Evolutionary conservation across 2,888 invertebrate genomes (phyloP).

Genomic region (Tridacna crocea): DNA sequence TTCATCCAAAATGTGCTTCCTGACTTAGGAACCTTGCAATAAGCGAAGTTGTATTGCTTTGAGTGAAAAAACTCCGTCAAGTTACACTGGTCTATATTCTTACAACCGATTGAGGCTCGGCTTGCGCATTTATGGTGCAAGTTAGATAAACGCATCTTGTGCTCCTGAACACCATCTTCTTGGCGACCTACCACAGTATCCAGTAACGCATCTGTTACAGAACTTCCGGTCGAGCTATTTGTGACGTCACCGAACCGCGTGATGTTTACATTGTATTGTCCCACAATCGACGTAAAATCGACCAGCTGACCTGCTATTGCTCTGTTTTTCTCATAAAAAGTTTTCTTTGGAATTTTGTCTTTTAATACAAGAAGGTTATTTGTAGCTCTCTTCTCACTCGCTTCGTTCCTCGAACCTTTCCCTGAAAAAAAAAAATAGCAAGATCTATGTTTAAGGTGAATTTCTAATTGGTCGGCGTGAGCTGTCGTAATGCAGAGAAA

Average conservation of each 20-base stretch:
- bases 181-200: not conserved
- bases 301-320: too few species aligned
- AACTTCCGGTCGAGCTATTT: not conserved
- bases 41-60: conserved; percentile 47
- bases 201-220: not conserved
- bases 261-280: too few species aligned
- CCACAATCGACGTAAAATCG: too few species aligned
- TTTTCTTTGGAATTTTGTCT: too few species aligned
- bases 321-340: too few species aligned
- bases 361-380: too few species aligned
- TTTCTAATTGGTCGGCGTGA: too few species aligned
- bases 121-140: conserved; percentile 5
- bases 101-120: not conserved
- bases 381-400: too few species aligned
- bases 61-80: conserved; percentile 48
- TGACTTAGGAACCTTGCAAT: conserved; percentile 60
- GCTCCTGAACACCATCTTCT: not conserved
- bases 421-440: too few species aligned
- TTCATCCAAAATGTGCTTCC: conserved; percentile 64
- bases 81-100: conserved; percentile 33
- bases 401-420: too few species aligned
- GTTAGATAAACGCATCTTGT: not conserved
- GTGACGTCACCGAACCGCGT: conserved; percentile 1
- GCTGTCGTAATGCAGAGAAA: too few species aligned
- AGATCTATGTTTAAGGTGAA: too few species aligned